Evolutionary conservation across 2,888 invertebrate genomes (phyloP).

Genomic region (Conus canariensis): DNA sequence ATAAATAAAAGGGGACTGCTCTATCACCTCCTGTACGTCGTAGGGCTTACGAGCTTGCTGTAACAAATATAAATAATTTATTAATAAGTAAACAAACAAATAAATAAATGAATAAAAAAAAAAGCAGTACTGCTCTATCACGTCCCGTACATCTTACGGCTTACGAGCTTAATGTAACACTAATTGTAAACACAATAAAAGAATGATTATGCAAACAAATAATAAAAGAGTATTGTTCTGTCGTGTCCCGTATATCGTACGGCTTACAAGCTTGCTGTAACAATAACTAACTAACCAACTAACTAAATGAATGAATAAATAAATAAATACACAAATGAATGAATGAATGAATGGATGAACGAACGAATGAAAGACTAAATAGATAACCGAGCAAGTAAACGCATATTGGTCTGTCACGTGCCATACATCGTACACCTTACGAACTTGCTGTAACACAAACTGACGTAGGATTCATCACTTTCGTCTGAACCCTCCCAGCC

Average conservation of each 20-base stretch:
- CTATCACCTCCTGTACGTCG: no score
- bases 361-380: no score
- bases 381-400: no score
- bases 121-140: slow-evolving; percentile 83
- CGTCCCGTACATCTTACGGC: slow-evolving; percentile 89
- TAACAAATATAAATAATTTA: no score
- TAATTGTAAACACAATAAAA: background rate
- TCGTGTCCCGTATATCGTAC: no score
- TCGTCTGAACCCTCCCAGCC: no score
- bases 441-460: no score
- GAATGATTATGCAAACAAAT: background rate
- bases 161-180: slow-evolving; percentile 52
- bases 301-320: background rate
- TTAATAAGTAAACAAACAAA: no score
- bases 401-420: no score
- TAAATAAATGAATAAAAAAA: background rate
- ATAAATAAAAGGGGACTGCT: background rate
- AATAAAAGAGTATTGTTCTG: background rate
- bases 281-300: background rate
- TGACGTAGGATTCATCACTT: no score
- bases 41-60: no score
- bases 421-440: no score
- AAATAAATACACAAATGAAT: background rate
- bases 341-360: background rate
- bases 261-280: background rate